Conservation (phyloP, 1,140 invertebrate species). For the Drosophila sp. region DNA sequence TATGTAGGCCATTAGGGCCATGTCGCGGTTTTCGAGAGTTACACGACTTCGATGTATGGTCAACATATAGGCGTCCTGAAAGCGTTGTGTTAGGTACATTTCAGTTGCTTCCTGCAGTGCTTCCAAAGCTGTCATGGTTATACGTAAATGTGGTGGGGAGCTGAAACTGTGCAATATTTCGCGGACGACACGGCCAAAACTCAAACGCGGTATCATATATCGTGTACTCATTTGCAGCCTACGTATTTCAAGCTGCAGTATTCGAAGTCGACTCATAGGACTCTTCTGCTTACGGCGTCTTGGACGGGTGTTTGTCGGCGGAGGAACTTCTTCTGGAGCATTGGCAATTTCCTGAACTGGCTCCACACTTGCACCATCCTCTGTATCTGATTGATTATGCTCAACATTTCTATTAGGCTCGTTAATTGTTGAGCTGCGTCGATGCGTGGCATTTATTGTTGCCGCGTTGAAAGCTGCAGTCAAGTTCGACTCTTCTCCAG, state of each 20-base stretch:
- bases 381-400: background rate
- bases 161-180: conserved; percentile 47
- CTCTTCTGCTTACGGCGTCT: conserved; percentile 6
- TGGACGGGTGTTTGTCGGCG: background rate
- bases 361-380: background rate
- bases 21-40: conserved; percentile 90
- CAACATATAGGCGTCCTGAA: conserved; percentile 90
- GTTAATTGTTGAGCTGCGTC: background rate
- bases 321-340: background rate
- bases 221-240: background rate
- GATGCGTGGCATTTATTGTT: background rate
- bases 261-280: background rate
- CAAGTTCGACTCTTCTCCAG: background rate
- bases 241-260: background rate
- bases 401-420: background rate
- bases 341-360: too few relatives aligned
- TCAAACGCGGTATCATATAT: conserved; percentile 56
- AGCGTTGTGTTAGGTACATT: conserved; percentile 90
- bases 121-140: conserved; percentile 86
- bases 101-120: conserved; percentile 89
- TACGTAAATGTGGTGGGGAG: conserved; percentile 70
- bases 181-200: conserved; percentile 66
- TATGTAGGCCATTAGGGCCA: conserved; percentile 29
- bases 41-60: conserved; percentile 90
- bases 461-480: background rate